Percentiles rank a stretch among this genome's conserved stretches.
Evolutionary conservation across 2,113 vertebrate species (phyloP).

Genomic region (Barbus barbus): DNA sequence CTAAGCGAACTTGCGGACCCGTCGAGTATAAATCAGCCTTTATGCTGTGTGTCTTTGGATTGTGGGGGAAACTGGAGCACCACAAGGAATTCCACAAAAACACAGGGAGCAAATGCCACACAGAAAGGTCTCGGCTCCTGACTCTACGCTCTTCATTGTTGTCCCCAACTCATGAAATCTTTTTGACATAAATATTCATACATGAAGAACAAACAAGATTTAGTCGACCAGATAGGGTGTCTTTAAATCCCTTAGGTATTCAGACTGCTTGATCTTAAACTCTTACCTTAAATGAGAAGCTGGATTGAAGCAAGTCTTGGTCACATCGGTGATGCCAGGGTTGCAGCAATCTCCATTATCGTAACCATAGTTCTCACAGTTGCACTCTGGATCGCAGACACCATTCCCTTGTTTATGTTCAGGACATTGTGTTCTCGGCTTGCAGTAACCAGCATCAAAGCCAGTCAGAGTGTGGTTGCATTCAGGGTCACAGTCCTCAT

Average conservation of each 20-base stretch:
- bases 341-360: constrained; percentile 96
- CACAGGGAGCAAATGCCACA: too few relatives aligned
- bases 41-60: too few relatives aligned
- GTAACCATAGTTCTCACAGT: constrained; percentile 87
- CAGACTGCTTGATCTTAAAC: background rate
- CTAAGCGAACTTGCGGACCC: too few relatives aligned
- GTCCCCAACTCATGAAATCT: too few relatives aligned
- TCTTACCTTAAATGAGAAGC: constrained; percentile 94
- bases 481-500: constrained; percentile 88
- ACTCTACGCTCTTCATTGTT: too few relatives aligned
- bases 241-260: background rate
- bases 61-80: too few relatives aligned
- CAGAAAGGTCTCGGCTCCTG: too few relatives aligned
- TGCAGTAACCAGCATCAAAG: constrained; percentile 87
- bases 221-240: background rate
- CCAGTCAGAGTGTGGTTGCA: constrained; percentile 74
- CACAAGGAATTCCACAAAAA: too few relatives aligned
- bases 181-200: too few relatives aligned
- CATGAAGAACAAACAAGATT: too few relatives aligned
- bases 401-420: constrained; percentile 87
- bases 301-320: constrained; percentile 95
- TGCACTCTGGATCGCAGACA: constrained; percentile 93
- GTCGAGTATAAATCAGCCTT: too few relatives aligned
- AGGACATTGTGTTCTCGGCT: constrained; percentile 74
- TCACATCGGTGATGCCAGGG: constrained; percentile 92